Conservation (phyloP, 1,140 invertebrate genomes). For the Magallana ariakensis region DNA sequence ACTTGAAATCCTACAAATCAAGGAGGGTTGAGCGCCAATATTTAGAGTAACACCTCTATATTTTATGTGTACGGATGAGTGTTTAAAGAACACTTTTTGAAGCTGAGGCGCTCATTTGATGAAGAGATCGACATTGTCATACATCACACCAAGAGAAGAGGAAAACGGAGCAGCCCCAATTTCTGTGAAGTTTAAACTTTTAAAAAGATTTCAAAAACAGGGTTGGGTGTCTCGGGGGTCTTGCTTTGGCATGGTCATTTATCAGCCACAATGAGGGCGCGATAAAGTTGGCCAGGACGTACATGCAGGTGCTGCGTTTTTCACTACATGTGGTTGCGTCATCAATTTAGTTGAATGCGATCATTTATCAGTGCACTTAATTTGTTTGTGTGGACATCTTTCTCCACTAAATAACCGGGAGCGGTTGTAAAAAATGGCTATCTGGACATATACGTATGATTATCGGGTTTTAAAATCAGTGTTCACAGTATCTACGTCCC, state of each 20-base stretch:
- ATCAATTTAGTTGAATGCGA: constrained; percentile 25
- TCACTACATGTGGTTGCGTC: constrained; percentile 20
- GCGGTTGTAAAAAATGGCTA: constrained; percentile 5
- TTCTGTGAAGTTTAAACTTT: constrained; percentile 19
- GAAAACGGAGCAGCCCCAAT: not conserved
- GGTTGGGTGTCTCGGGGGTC: not conserved
- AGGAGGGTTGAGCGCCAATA: not conserved
- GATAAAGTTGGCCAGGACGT: not conserved
- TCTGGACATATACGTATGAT: not conserved
- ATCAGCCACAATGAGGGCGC: not conserved
- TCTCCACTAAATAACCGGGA: not conserved
- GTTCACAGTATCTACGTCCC: not conserved
- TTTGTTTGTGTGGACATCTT: constrained; percentile 29
- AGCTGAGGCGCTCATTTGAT: not conserved
- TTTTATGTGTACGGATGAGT: not conserved
- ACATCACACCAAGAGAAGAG: not conserved
- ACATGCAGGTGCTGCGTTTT: constrained; percentile 11
- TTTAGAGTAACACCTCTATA: not conserved
- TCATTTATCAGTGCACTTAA: constrained; percentile 24
- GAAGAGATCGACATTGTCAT: not conserved
- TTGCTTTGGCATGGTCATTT: constrained; percentile 11
- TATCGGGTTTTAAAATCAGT: constrained; percentile 22
- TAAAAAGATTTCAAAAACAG: constrained; percentile 24
- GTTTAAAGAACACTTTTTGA: not conserved
- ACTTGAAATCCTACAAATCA: not conserved